Base-by-base conservation (phyloP, 2,113 vertebrate species). In the Semicossyphus pulcher region DNA sequence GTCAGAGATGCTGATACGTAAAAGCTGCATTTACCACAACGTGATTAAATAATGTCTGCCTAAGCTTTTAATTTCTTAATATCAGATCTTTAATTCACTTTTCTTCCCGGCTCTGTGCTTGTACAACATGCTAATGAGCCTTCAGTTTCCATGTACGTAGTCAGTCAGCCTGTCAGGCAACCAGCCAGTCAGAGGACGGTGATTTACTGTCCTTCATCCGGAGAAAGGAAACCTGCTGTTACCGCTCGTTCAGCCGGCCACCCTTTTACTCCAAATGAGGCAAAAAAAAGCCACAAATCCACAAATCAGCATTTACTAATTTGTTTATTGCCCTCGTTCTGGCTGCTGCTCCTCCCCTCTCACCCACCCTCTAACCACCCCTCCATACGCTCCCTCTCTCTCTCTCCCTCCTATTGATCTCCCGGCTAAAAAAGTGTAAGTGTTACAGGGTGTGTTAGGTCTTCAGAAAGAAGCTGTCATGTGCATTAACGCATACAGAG, bases 281-380 rank as follows among this genome's bases (percentile, higher is more conserved):
- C 28, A 28, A 29, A 74, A 64, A 75, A 80, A 67, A 60, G 58
- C 20, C 63, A 80, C 58, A 85, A 78, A 83, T 93, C 74, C 81
- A 83, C 81, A 88, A 82, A 82, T 86, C 77, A 94, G 88, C 81
- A 88, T 80, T 72, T 16, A 90, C 81, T 92, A 92, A 95, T 95
- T 95, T 94, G 88, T 95, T 95, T 95, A 95, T 94, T 94, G 91
- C 85, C 79, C 74, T 93, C 83, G 89, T 81, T 88, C 88, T 76
- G 78, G 85, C 88, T 89, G 58, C 52, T 56, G 70, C 58, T 67
- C 72, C 73, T 72, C 79, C 64, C 67, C 66, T 69, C 25, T 68
- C 75, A 60, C 62, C 52, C 56, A 53, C 52, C 59, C 59, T 62
- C 10, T 67, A 58, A 62, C 49, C 45, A 80, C 60, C 60, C 57